A percentile compares a stretch with the other conserved stretches of the same genome.
phyloP scores from a whole-genome alignment of 2,888 invertebrate genomes.

The Lycophotia porphyrea region DNA sequence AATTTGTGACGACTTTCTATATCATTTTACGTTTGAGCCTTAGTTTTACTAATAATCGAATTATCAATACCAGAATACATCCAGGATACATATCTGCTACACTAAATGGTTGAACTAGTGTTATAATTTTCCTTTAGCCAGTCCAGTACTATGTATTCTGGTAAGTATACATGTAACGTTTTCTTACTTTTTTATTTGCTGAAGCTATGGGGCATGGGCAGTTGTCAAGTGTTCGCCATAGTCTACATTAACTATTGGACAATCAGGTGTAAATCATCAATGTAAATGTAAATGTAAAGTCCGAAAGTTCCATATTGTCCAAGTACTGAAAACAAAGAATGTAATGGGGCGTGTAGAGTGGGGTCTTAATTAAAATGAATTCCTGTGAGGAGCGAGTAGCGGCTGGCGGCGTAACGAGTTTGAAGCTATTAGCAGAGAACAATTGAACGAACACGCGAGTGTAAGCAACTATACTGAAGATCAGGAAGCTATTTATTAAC shows the following conservation, averaged over 20 bases:
- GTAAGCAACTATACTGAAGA: constrained; percentile 50
- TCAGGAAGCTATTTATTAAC: constrained; percentile 61
- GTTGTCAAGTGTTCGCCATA: background rate
- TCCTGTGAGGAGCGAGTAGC: constrained; percentile 66
- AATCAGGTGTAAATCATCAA: background rate
- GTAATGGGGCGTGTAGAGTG: constrained; percentile 63
- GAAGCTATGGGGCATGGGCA: background rate
- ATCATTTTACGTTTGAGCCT: background rate
- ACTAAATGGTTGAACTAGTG: background rate
- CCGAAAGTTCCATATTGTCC: constrained; percentile 23
- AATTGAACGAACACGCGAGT: constrained; percentile 63
- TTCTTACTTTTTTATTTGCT: background rate
- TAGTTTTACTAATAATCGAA: background rate
- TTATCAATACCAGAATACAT: background rate
- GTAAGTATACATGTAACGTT: background rate
- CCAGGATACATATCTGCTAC: background rate
- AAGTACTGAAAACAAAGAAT: constrained; percentile 52
- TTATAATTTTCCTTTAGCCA: background rate
- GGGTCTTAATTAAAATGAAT: constrained; percentile 77
- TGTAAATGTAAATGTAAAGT: background rate
- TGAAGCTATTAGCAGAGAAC: constrained; percentile 68
- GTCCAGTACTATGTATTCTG: background rate
- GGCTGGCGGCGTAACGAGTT: constrained; percentile 71
- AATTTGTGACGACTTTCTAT: background rate
- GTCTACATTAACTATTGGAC: background rate